These are phyloP conservation scores for Yponomeuta sedellus DNA, from an alignment of 2,888 invertebrate species.

Conservation along the genomic window DNA sequence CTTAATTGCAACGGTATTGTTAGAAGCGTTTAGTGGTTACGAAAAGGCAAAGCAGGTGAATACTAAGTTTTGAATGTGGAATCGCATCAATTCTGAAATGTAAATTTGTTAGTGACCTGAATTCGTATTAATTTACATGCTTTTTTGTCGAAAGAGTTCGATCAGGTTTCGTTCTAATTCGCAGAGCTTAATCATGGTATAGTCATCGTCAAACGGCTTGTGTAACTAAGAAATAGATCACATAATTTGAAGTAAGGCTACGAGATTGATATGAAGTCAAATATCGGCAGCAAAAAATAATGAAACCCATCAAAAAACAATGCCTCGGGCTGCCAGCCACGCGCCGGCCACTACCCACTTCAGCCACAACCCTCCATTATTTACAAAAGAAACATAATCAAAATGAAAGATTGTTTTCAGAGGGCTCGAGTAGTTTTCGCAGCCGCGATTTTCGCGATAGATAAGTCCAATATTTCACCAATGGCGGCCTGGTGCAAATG, in stretches of 20 bases:
- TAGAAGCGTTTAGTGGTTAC: neutral
- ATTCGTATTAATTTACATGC: no score
- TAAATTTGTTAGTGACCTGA: no score
- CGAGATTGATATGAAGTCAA: neutral
- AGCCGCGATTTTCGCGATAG: constrained; percentile 61
- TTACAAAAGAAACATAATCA: constrained; percentile 72
- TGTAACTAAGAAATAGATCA: no score
- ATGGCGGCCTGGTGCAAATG: constrained; percentile 59
- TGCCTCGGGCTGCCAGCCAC: neutral
- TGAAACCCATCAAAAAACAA: neutral
- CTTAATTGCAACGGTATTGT: neutral
- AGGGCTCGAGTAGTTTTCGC: constrained; percentile 60
- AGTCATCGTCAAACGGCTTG: no score
- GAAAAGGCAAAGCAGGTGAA: neutral
- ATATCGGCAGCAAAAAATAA: neutral
- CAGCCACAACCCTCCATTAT: constrained; percentile 38
- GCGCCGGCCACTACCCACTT: neutral
- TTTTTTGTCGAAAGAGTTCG: no score
- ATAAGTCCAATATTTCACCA: constrained; percentile 69
- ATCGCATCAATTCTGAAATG: no score
- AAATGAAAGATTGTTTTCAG: constrained; percentile 65
- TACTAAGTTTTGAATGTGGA: no score
- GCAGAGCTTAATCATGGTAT: no score
- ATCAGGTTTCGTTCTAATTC: no score
- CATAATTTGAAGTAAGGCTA: no score